Conservation (phyloP, 2,797 vertebrate species). For the Phrynocephalus guinanensis region DNA sequence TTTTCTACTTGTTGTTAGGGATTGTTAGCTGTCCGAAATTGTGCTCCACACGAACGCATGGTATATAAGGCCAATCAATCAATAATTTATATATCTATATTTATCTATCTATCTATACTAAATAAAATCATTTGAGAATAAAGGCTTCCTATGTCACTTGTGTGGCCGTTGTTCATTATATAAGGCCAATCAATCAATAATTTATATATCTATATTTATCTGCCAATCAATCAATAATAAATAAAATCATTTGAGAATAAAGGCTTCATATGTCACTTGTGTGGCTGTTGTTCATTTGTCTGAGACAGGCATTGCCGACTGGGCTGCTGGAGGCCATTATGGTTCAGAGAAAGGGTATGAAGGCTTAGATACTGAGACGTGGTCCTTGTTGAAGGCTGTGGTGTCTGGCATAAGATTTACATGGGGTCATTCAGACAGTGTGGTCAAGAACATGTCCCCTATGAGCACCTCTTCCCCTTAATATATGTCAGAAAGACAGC, state of each 20-base stretch:
- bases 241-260: background rate
- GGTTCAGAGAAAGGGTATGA: background rate
- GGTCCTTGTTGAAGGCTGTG: background rate
- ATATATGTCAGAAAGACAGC: slow-evolving; percentile 18
- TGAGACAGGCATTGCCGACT: background rate
- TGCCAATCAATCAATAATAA: too few relatives aligned
- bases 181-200: too few relatives aligned
- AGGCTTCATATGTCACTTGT: background rate
- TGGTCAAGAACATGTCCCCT: slow-evolving; percentile 1
- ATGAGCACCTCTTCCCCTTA: background rate
- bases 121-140: background rate
- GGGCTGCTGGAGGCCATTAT: background rate
- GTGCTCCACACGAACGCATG: too few relatives aligned
- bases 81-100: too few relatives aligned
- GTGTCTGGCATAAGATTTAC: background rate
- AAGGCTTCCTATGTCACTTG: background rate
- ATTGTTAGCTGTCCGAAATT: too few relatives aligned
- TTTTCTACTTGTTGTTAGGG: too few relatives aligned
- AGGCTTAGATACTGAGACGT: background rate
- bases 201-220: too few relatives aligned
- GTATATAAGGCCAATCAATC: too few relatives aligned
- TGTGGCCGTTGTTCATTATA: background rate
- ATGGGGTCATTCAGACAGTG: background rate
- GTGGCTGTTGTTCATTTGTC: background rate
- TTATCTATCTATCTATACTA: too few relatives aligned